Percentiles rank a stretch among this genome's conserved stretches.
These are phyloP conservation scores for Schizotus pectinicornis DNA, from an alignment of 2,888 invertebrate species.

Conservation along the genomic window DNA sequence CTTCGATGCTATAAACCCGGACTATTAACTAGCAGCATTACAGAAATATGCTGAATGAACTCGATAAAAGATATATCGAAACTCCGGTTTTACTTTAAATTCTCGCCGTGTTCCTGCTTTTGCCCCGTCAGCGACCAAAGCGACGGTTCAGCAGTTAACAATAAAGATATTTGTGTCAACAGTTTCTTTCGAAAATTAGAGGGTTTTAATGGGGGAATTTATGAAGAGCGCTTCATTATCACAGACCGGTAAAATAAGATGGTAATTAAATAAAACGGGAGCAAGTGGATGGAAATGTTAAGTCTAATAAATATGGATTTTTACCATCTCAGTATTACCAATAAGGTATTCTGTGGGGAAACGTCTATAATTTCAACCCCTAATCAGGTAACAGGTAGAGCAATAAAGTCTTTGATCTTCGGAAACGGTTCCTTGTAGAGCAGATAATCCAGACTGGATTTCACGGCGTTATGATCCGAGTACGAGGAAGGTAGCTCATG, in stretches of 20 bases:
- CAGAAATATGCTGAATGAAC: too few species aligned
- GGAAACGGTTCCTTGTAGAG: constrained; percentile 43
- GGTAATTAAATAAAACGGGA: constrained; percentile 19
- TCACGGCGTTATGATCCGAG: constrained; percentile 44
- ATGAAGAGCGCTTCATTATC: neutral
- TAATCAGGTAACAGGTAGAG: constrained; percentile 46
- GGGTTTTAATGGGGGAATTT: neutral
- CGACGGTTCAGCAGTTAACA: constrained; percentile 21
- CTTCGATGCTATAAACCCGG: too few species aligned
- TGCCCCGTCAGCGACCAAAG: constrained; percentile 13
- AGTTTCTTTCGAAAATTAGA: neutral
- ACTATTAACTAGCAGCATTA: too few species aligned
- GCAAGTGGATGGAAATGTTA: constrained; percentile 17
- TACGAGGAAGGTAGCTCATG: constrained; percentile 37
- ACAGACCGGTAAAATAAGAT: constrained; percentile 8
- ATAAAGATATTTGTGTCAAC: constrained; percentile 12
- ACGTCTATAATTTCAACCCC: constrained; percentile 44
- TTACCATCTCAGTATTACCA: constrained; percentile 19
- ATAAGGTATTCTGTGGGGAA: constrained; percentile 37
- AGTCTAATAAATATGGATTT: constrained; percentile 25
- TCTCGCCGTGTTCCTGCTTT: constrained; percentile 13
- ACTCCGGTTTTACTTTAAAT: constrained; percentile 16
- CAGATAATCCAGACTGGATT: constrained; percentile 47
- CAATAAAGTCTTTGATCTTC: constrained; percentile 48
- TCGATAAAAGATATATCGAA: neutral